phyloP scores from a whole-genome alignment of 2,113 vertebrate genomes.

The Gambusia holbrooki region DNA sequence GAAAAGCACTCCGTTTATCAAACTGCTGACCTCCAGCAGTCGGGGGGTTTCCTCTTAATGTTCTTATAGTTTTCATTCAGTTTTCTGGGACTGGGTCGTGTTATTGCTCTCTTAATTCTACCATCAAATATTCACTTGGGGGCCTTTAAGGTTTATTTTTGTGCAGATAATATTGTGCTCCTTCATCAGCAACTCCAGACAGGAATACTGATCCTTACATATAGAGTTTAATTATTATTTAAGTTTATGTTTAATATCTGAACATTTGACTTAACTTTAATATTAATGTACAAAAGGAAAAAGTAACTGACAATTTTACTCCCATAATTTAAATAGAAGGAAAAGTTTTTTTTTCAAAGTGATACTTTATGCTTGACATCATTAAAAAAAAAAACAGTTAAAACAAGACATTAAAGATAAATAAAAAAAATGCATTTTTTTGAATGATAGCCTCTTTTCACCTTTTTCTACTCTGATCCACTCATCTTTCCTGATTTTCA shows the following conservation, averaged over 20 bases:
- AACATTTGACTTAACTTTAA: background rate
- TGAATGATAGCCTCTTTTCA: background rate
- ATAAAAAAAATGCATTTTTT: too few species aligned
- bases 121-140: too few species aligned
- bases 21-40: background rate
- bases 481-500: conserved; percentile 41
- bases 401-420: too few species aligned
- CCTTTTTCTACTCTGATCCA: background rate
- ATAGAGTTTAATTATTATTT: background rate
- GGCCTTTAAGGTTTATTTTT: background rate
- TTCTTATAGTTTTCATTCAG: background rate
- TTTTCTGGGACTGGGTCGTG: background rate
- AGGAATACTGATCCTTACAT: background rate
- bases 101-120: too few species aligned
- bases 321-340: too few species aligned
- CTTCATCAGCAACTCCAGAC: background rate
- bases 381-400: too few species aligned
- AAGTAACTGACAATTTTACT: background rate
- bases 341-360: too few species aligned
- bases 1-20: background rate
- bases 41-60: background rate
- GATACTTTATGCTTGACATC: too few species aligned
- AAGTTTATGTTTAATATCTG: background rate
- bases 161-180: background rate
- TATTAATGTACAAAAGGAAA: background rate